Evolutionary conservation across 2,113 vertebrate genomes (phyloP).

Genomic region (Parus major): DNA sequence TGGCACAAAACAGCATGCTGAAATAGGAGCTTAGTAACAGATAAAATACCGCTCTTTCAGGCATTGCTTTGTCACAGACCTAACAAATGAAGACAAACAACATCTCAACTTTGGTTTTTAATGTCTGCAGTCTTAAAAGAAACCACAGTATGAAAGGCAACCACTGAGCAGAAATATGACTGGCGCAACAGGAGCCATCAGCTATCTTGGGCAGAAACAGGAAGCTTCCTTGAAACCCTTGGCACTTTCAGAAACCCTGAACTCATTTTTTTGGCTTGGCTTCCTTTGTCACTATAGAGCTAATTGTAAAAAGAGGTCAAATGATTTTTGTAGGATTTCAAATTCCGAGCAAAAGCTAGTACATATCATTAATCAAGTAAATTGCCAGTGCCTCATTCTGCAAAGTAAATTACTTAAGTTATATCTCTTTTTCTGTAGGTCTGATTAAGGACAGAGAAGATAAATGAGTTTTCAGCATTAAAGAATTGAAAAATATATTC

Average conservation of each 20-base stretch:
- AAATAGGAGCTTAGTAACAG: not conserved
- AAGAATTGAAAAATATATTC: not conserved
- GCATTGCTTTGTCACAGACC: not conserved
- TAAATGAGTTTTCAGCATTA: slow-evolving; percentile 5
- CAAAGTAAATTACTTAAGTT: slow-evolving; percentile 36
- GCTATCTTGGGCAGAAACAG: not conserved
- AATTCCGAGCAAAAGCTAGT: not conserved
- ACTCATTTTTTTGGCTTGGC: not conserved
- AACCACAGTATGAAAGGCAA: not conserved
- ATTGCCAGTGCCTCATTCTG: slow-evolving; percentile 25
- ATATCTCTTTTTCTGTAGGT: not conserved
- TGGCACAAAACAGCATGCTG: not conserved
- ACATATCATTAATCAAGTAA: slow-evolving; percentile 30
- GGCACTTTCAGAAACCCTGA: not conserved
- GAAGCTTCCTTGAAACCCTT: not conserved
- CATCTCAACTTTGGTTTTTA: not conserved
- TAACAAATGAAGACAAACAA: slow-evolving; percentile 24
- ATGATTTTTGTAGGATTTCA: slow-evolving; percentile 9
- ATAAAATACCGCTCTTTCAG: not conserved
- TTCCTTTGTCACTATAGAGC: not conserved
- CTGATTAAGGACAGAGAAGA: slow-evolving; percentile 30
- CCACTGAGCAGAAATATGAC: not conserved
- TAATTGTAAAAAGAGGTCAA: slow-evolving; percentile 24
- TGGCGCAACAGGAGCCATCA: not conserved
- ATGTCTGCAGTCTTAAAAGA: not conserved